These are phyloP conservation scores for Phortica magna DNA, from an alignment of 2,888 invertebrate genomes.

Conservation along the genomic window DNA sequence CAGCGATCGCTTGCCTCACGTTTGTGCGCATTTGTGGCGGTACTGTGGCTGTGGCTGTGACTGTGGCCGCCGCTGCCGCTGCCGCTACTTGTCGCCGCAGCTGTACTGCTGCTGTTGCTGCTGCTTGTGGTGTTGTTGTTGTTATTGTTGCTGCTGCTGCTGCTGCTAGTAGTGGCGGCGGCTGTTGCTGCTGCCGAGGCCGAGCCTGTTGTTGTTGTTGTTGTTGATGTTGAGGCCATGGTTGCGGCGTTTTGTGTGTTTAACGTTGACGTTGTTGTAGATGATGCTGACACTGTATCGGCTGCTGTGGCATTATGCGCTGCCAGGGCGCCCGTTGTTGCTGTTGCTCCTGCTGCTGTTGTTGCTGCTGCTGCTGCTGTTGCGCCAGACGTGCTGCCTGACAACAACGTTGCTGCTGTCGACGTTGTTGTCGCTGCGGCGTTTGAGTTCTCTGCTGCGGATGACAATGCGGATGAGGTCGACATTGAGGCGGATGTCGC, in stretches of 20 bases:
- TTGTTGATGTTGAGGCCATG: slow-evolving; percentile 74
- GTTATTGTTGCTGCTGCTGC: slow-evolving; percentile 16
- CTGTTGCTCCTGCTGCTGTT: slow-evolving; percentile 42
- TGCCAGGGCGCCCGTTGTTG: slow-evolving; percentile 39
- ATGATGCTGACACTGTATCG: slow-evolving; percentile 35
- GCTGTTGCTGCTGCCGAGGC: slow-evolving; percentile 32
- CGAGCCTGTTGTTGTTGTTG: slow-evolving; percentile 50
- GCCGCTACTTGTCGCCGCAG: too few species aligned
- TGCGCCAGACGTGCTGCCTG: slow-evolving; percentile 39
- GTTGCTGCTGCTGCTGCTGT: slow-evolving; percentile 37
- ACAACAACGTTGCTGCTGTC: neutral
- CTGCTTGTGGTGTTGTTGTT: slow-evolving; percentile 45
- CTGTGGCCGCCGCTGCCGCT: slow-evolving; percentile 65
- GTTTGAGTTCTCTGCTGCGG: slow-evolving; percentile 32
- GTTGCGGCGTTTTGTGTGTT: slow-evolving; percentile 72
- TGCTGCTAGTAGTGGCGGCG: neutral
- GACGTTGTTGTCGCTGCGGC: slow-evolving; percentile 7
- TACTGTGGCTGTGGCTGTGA: slow-evolving; percentile 41
- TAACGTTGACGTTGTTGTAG: slow-evolving; percentile 51
- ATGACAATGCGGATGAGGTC: slow-evolving; percentile 39
- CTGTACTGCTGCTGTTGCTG: slow-evolving; percentile 33
- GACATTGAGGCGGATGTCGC: slow-evolving; percentile 47
- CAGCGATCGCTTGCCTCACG: slow-evolving; percentile 74
- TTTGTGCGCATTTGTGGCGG: slow-evolving; percentile 57
- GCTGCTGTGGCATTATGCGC: slow-evolving; percentile 22